Evolutionary conservation across 2,888 invertebrate species (phyloP), one percentile per base, ranked within the genome.

Genomic region (Gymnocheta viridis): DNA sequence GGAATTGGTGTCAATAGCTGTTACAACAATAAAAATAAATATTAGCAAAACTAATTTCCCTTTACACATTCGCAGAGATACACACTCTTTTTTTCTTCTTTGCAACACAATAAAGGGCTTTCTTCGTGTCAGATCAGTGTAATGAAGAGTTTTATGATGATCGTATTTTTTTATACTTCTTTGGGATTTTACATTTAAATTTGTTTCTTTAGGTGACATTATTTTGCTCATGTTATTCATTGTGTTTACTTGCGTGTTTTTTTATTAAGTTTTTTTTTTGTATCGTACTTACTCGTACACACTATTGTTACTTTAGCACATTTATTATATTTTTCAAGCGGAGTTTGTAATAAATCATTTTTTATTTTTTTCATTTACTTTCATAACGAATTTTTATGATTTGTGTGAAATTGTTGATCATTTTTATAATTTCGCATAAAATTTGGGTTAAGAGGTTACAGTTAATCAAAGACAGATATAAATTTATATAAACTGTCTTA

Each of bases 391-490:
- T 19, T 44, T 44, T 56, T 64, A 44, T 35, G 29, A 51, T 41
- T 56, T 60, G 51, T 14, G 38, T 60, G 72, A 64, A 77, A 19
- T 41, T 54, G 35, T 41, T 41, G 17, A 29, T 67, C 38, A 9
- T 27, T 19, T 78, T 29, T n/a, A 41, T 32, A 32, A 56, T 1
- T 17, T 22, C 29, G 19, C 17, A 44, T 64, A n/a, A 62, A 69
- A 83, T 58, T 64, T 74, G 35, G 49, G 79, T 74, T 74, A 79
- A 38, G 79, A 69, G 74, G 74, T 70, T 83, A 51, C 64, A 79
- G 38, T 38, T 22, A 60, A 38, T 38, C 24, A 19, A 22, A 19
- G 35, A 12, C 19, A 22, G 38, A 19, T 32, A 32, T 32, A n/a
- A 41, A 7, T 32, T 38, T 14, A 14, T 22, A 24, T 22, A 2